Evolutionary conservation across 2,797 vertebrate genomes (phyloP), one percentile per base, ranked within the genome.

Genomic region (Sebastes trivittatus): DNA sequence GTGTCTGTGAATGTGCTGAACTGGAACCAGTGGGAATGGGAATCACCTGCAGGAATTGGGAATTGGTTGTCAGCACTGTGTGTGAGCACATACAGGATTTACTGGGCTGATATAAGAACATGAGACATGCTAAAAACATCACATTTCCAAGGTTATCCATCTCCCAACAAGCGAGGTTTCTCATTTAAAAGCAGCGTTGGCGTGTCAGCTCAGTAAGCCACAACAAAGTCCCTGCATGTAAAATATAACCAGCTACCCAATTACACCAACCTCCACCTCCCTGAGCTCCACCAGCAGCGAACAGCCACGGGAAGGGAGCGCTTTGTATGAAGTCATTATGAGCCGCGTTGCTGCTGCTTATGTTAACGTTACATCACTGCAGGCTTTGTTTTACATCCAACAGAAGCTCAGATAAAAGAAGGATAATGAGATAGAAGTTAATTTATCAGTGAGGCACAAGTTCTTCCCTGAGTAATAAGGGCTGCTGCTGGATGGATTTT

Each of bases 301-400:
- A 7, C 32, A 75, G 46, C 71, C 68, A 14, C 13, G 65, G 65
- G 68, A 82, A 55, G 23, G 1, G 6, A 8, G n/a, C 1, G 56
- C 52, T 80, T 65, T 64, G 71, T 75, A 2, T 49, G 11, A 86
- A 78, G 42, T 66, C 52, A 54, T 75, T 29, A 69, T 3, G 2
- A 30, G 67, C 18, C 1, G 72, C 68, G 67, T 87, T 87, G 63
- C 81, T n/a, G 64, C 83, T 38, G 78, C 60, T 82, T 20, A 30
- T 78, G 42, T 62, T 60, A 72, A 36, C 52, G 80, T 92, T 92
- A 87, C 90, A 88, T 93, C 90, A 91, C 62, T 30, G 60, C 23
- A 5, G 52, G 60, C 59, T 81, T 75, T 84, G 71, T 82, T 46
- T 42, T 59, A 20, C 52, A 29, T 77, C 66, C 34, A 52, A 42